phyloP scores from a whole-genome alignment of 2,113 vertebrate species.

The Otus sunia region DNA sequence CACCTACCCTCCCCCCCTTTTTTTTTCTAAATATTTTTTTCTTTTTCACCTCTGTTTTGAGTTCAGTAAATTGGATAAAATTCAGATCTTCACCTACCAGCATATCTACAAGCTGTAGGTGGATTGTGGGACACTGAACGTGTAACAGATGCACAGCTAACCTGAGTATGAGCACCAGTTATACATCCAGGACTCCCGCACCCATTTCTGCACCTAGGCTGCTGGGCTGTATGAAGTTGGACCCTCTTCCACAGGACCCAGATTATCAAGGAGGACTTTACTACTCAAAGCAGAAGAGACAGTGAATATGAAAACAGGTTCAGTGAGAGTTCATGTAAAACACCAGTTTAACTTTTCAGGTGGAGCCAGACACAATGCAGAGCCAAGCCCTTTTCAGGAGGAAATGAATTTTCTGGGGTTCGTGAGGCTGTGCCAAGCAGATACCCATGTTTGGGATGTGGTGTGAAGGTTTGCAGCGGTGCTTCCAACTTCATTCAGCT shows the following conservation, averaged over 20 bases:
- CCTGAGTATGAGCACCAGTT: fast-evolving
- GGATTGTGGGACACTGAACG: fast-evolving
- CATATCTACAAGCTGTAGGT: neutral
- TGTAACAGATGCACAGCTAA: fast-evolving
- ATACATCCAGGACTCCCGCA: neutral
- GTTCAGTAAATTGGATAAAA: neutral
- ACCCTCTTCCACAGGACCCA: neutral
- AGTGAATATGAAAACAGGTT: fast-evolving
- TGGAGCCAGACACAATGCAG: fast-evolving
- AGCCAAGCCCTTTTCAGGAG: neutral
- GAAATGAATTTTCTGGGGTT: neutral
- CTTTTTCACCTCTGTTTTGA: neutral
- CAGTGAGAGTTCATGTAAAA: neutral
- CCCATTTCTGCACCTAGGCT: neutral
- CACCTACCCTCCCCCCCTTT: no score
- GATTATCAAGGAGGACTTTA: fast-evolving
- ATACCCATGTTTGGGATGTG: fast-evolving
- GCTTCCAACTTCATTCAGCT: fast-evolving
- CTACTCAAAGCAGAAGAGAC: neutral
- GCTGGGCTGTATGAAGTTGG: neutral
- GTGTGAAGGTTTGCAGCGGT: fast-evolving
- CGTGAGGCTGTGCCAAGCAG: fast-evolving
- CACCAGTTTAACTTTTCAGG: fast-evolving
- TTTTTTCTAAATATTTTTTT: neutral
- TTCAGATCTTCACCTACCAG: neutral